Evolutionary conservation across 2,888 invertebrate genomes (phyloP).

Genomic region (Salpingus planirostris): DNA sequence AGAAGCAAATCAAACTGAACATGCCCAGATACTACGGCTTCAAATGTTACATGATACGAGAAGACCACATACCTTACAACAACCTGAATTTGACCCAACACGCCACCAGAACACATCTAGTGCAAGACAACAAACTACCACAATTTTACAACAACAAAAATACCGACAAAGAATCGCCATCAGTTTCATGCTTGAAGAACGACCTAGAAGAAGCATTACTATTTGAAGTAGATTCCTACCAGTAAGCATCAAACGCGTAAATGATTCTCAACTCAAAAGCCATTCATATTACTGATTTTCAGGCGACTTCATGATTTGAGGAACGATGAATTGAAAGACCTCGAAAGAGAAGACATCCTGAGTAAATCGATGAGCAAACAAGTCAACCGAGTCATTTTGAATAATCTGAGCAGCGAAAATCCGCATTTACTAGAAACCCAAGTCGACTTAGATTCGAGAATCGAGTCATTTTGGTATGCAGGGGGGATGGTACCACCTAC

Average conservation of each 20-base stretch:
- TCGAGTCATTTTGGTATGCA: slow-evolving; percentile 80
- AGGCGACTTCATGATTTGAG: slow-evolving; percentile 30
- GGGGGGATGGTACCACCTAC: slow-evolving; percentile 60
- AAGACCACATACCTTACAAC: slow-evolving; percentile 57
- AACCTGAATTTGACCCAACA: slow-evolving; percentile 61
- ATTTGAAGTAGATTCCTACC: slow-evolving; percentile 51
- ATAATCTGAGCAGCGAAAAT: slow-evolving; percentile 49
- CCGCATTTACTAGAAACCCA: slow-evolving; percentile 55
- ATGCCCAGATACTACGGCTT: slow-evolving; percentile 78
- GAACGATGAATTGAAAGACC: slow-evolving; percentile 25
- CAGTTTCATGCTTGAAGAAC: slow-evolving; percentile 41
- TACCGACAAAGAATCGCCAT: slow-evolving; percentile 39
- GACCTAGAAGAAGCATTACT: slow-evolving; percentile 55
- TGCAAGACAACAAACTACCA: slow-evolving; percentile 51
- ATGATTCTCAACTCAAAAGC: background rate
- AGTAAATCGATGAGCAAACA: slow-evolving; percentile 52
- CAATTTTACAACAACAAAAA: slow-evolving; percentile 45
- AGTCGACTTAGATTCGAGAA: slow-evolving; percentile 67
- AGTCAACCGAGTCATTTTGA: slow-evolving; percentile 59
- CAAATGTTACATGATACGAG: slow-evolving; percentile 52
- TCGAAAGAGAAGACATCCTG: slow-evolving; percentile 40
- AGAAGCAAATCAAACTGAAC: slow-evolving; percentile 74
- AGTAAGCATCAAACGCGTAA: slow-evolving; percentile 38
- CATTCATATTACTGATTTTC: too few species aligned
- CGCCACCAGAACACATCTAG: slow-evolving; percentile 69